These are phyloP conservation scores for Halictus quadricinctus DNA, from an alignment of 2,888 invertebrate species.

Conservation along the genomic window DNA sequence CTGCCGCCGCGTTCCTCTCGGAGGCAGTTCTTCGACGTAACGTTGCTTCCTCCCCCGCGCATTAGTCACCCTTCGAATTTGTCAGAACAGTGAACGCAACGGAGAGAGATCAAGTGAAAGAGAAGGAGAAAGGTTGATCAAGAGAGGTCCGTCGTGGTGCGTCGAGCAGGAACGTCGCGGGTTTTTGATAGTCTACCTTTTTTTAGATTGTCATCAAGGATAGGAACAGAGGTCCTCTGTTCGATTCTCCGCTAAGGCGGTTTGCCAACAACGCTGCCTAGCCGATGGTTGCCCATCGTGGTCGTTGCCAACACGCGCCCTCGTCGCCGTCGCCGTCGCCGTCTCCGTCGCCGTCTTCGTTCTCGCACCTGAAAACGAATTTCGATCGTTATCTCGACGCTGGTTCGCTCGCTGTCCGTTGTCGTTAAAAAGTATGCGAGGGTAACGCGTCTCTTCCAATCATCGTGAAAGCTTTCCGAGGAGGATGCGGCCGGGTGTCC, in stretches of 20 bases:
- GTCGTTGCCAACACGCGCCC: neutral
- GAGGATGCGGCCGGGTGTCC: slow-evolving; percentile 9
- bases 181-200: slow-evolving; percentile 29
- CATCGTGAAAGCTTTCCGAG: neutral
- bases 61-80: slow-evolving; percentile 29
- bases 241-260: slow-evolving; percentile 1
- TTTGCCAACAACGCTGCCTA: slow-evolving; percentile 24
- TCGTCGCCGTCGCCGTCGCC: neutral
- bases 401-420: neutral
- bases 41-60: neutral
- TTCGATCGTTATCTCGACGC: neutral
- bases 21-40: slow-evolving; percentile 1
- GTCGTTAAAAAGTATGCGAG: neutral
- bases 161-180: neutral
- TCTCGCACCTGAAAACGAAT: neutral
- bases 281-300: neutral
- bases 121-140: neutral
- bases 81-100: neutral
- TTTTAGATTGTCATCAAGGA: slow-evolving; percentile 23
- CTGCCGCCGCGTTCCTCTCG: neutral
- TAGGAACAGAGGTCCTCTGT: slow-evolving; percentile 3
- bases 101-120: neutral
- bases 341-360: neutral
- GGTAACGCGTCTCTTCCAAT: neutral
- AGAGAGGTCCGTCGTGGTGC: neutral